A percentile compares a stretch with the other conserved stretches of the same genome.
phyloP scores from a whole-genome alignment of 2,888 invertebrate genomes.

The Thecophora atra region DNA sequence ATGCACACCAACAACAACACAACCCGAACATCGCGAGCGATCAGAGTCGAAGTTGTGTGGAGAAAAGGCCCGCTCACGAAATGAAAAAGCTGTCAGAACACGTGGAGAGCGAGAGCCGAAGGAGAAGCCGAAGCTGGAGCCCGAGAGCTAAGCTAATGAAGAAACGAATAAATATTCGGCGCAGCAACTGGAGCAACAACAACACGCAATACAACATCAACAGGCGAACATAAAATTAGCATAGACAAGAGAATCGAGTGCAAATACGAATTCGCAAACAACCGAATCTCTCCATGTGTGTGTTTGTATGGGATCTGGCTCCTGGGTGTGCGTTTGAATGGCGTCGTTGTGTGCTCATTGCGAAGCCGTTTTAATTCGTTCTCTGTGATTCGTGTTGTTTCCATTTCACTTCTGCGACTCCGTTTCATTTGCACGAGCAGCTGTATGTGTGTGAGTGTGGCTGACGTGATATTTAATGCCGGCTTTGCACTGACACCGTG shows the following conservation, averaged over 20 bases:
- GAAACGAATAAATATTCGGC: slow-evolving; percentile 32
- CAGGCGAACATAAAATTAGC: slow-evolving; percentile 39
- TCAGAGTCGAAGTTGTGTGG: background rate
- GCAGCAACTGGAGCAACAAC: slow-evolving; percentile 5
- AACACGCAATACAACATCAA: slow-evolving; percentile 21
- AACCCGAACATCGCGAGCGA: too few species aligned
- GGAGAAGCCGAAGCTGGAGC: background rate
- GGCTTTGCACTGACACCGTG: slow-evolving; percentile 26
- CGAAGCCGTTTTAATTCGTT: background rate
- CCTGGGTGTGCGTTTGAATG: background rate
- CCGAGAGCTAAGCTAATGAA: slow-evolving; percentile 24
- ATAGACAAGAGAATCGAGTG: slow-evolving; percentile 37
- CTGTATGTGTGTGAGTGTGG: slow-evolving; percentile 4
- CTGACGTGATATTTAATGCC: slow-evolving; percentile 24
- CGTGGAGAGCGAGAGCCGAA: background rate
- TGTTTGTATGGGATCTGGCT: too few species aligned
- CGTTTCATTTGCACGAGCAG: slow-evolving; percentile 8
- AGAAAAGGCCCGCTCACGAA: slow-evolving; percentile 4
- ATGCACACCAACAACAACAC: too few species aligned
- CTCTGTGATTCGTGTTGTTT: background rate
- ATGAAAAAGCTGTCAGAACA: background rate
- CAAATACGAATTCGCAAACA: slow-evolving; percentile 8
- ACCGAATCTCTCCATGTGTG: too few species aligned
- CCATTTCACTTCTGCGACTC: background rate
- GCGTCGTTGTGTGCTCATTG: background rate